Evolutionary conservation across 2,797 vertebrate genomes (phyloP).

Genomic region (Petrocephalus schoutedeni): DNA sequence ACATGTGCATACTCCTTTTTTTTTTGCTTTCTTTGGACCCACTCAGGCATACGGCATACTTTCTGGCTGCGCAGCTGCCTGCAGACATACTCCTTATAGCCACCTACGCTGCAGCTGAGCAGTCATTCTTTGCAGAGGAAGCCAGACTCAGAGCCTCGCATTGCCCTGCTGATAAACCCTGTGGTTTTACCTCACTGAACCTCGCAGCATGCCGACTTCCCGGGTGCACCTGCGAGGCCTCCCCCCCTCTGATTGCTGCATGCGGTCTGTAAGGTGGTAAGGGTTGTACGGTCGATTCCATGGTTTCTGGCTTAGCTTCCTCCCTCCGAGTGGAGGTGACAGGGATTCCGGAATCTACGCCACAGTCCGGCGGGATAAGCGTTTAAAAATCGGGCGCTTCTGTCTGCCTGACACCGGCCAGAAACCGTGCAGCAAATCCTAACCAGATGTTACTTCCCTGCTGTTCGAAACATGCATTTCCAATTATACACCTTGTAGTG

Average conservation of each 20-base stretch:
- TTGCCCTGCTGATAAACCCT: background rate
- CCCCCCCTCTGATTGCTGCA: background rate
- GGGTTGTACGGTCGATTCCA: background rate
- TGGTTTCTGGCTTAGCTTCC: background rate
- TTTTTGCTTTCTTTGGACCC: background rate
- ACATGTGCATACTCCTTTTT: background rate
- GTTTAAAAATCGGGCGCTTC: slow-evolving; percentile 20
- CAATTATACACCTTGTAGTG: slow-evolving; percentile 39
- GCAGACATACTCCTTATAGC: background rate
- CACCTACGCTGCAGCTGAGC: background rate
- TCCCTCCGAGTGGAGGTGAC: slow-evolving; percentile 1
- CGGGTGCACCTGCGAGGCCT: background rate
- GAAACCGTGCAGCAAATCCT: slow-evolving; percentile 31
- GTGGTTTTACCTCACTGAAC: background rate
- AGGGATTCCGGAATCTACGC: slow-evolving; percentile 16
- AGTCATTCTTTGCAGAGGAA: background rate
- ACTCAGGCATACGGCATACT: background rate
- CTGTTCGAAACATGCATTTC: slow-evolving; percentile 43
- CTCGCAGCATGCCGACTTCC: background rate
- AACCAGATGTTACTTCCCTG: slow-evolving; percentile 43
- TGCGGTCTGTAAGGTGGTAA: background rate
- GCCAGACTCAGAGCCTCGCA: background rate
- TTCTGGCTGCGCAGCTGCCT: background rate
- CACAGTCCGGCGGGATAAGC: slow-evolving; percentile 35
- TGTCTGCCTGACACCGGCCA: background rate